Evolutionary conservation across 2,888 invertebrate genomes (phyloP).

Genomic region (Cheilosia scutellata): DNA sequence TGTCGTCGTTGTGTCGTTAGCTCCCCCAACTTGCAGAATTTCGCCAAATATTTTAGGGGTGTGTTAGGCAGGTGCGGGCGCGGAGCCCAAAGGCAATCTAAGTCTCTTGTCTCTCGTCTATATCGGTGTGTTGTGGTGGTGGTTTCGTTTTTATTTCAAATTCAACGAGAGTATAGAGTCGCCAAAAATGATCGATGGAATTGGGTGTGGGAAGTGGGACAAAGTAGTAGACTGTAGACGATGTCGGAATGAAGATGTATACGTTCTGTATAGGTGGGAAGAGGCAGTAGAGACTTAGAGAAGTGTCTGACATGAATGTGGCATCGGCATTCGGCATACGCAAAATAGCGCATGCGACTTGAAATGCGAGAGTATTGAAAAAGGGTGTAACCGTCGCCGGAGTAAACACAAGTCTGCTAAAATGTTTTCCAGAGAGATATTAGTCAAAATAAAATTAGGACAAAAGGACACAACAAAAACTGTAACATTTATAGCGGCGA

Average conservation of each 20-base stretch:
- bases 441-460: too few species aligned
- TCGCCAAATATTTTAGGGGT: constrained; percentile 9
- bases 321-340: too few species aligned
- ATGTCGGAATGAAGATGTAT: constrained; percentile 44
- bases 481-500: too few species aligned
- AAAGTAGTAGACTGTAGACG: background rate
- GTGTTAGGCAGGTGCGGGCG: background rate
- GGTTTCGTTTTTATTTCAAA: constrained; percentile 15
- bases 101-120: constrained; percentile 16
- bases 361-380: constrained; percentile 25
- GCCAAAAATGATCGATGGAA: constrained; percentile 36
- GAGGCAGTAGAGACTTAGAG: background rate
- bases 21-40: constrained; percentile 22
- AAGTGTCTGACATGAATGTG: background rate
- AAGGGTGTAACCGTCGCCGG: constrained; percentile 37
- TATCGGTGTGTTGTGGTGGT: constrained; percentile 35
- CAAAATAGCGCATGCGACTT: constrained; percentile 42
- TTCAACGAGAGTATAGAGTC: constrained; percentile 19
- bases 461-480: too few species aligned
- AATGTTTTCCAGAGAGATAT: too few species aligned
- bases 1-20: constrained; percentile 14
- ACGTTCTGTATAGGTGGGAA: too few species aligned
- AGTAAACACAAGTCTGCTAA: too few species aligned
- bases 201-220: constrained; percentile 51
- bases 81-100: constrained; percentile 23